Percentiles rank a stretch among this genome's conserved stretches.
Evolutionary conservation across 2,797 vertebrate species (phyloP).

Genomic region (Chelonia mydas): DNA sequence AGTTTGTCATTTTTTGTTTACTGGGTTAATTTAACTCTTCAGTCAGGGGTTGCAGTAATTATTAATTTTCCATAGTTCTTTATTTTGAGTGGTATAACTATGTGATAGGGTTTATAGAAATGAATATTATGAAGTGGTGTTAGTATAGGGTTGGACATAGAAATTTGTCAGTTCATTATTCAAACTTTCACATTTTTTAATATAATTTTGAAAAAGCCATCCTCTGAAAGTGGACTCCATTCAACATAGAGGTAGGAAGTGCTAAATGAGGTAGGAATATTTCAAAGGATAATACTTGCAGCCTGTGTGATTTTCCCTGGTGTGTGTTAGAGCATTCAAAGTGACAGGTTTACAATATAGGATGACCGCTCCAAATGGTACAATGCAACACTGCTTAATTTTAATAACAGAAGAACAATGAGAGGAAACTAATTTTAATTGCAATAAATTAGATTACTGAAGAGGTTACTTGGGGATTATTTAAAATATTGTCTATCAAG

Average conservation of each 20-base stretch:
- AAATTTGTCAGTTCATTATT: not conserved
- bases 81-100: not conserved
- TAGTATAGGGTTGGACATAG: not conserved
- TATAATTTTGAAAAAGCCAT: not conserved
- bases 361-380: slow-evolving; percentile 11
- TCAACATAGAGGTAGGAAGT: slow-evolving; percentile 1
- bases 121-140: not conserved
- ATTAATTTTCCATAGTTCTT: not conserved
- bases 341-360: not conserved
- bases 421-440: slow-evolving; percentile 62
- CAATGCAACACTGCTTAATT: slow-evolving; percentile 12
- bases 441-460: slow-evolving; percentile 59
- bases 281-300: not conserved
- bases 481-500: not conserved
- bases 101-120: not conserved
- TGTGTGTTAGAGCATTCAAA: not conserved
- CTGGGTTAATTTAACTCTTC: not conserved
- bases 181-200: not conserved
- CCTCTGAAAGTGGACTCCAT: not conserved
- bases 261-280: not conserved
- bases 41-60: not conserved
- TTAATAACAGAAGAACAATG: slow-evolving; percentile 26
- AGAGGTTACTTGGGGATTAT: slow-evolving; percentile 55
- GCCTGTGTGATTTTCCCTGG: not conserved
- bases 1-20: fast-evolving